Conservation (phyloP, 2,888 invertebrate species). For the Acrocyrtus sp. region DNA sequence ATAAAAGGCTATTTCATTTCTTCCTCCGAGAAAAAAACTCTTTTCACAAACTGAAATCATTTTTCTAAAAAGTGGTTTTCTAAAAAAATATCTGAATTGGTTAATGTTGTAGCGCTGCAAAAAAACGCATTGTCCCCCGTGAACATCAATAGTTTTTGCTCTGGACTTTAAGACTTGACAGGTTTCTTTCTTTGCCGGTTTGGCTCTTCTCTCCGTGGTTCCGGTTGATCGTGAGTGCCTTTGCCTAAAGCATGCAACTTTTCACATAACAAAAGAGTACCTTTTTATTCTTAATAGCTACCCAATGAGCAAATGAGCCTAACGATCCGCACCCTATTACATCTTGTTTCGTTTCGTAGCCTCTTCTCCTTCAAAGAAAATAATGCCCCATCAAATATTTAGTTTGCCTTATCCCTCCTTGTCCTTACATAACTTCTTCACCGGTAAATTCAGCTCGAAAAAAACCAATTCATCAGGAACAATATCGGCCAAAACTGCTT, state of each 20-base stretch:
- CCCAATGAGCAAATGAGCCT: not conserved
- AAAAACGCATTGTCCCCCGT: slow-evolving; percentile 36
- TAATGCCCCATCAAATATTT: too few species aligned
- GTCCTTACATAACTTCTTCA: not conserved
- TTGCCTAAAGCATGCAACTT: too few species aligned
- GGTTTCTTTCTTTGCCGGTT: slow-evolving; percentile 32
- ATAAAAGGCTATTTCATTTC: too few species aligned
- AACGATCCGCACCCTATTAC: not conserved
- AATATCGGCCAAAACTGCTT: not conserved
- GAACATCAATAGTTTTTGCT: slow-evolving; percentile 26
- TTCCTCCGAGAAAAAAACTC: not conserved
- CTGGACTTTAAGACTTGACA: slow-evolving; percentile 23
- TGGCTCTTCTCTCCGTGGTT: slow-evolving; percentile 11
- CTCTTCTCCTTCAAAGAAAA: not conserved
- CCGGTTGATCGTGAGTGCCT: slow-evolving; percentile 44
- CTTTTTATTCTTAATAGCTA: too few species aligned
- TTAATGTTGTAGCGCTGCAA: not conserved
- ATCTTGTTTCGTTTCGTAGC: not conserved
- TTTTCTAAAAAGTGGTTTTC: too few species aligned
- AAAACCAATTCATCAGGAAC: not conserved
- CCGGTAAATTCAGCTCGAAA: too few species aligned
- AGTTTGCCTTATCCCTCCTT: not conserved
- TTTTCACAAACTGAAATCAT: too few species aligned
- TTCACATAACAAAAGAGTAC: not conserved
- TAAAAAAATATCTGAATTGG: too few species aligned